Conservation (phyloP, 2,113 vertebrate species). For the Dipodomys ordii region DNA sequence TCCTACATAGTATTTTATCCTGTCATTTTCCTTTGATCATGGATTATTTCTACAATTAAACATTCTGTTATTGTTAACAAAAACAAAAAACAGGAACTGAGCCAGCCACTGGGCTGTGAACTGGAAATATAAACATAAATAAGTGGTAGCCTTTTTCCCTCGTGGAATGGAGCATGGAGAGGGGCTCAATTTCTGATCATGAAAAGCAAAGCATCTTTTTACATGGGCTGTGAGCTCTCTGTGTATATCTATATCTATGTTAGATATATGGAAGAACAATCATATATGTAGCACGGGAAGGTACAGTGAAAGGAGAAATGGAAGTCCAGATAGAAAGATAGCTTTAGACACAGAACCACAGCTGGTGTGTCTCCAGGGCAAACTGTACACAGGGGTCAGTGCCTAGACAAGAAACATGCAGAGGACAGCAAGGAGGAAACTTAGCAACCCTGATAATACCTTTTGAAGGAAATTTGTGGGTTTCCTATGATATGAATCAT, state of each 20-base stretch:
- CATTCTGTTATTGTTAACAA: not conserved
- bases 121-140: not conserved
- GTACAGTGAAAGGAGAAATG: not conserved
- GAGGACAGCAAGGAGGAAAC: too few species aligned
- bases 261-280: not conserved
- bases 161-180: not conserved
- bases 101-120: not conserved
- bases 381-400: not conserved
- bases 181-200: not conserved
- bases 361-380: not conserved
- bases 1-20: not conserved
- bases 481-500: not conserved
- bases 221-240: not conserved
- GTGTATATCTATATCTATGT: too few species aligned
- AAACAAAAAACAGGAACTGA: not conserved
- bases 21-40: not conserved
- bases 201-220: not conserved
- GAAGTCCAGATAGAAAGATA: not conserved
- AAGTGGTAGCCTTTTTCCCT: not conserved
- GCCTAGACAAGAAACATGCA: not conserved
- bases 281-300: not conserved
- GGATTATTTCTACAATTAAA: not conserved
- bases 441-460: not conserved
- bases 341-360: not conserved
- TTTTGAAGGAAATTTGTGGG: not conserved